Evolutionary conservation across 2,797 vertebrate genomes (phyloP).

Genomic region (Sebastes diploproa): DNA sequence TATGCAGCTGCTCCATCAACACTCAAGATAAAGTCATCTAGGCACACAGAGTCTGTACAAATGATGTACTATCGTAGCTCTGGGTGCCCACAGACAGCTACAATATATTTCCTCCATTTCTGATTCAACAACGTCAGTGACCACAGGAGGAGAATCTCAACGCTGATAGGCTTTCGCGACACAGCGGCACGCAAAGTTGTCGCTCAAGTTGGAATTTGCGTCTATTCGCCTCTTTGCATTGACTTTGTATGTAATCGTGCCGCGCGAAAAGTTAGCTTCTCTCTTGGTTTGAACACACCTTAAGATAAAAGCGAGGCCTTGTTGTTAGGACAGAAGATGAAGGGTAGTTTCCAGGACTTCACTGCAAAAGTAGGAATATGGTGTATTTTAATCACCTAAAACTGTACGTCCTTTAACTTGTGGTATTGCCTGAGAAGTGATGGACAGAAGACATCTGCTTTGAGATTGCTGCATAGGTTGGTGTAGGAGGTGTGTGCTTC

Average conservation of each 20-base stretch:
- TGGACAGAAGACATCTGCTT: not conserved
- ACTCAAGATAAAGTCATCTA: too few species aligned
- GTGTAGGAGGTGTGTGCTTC: not conserved
- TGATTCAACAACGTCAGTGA: too few species aligned
- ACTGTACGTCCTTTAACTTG: not conserved
- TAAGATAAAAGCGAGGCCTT: not conserved
- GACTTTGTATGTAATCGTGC: not conserved
- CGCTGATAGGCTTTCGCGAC: too few species aligned
- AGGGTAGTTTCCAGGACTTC: not conserved
- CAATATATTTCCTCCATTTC: too few species aligned
- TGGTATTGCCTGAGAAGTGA: not conserved
- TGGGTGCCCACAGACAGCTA: too few species aligned
- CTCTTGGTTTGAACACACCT: not conserved
- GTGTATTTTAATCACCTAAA: not conserved
- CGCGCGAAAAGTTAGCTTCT: not conserved
- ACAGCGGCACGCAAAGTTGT: too few species aligned
- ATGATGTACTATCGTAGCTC: too few species aligned
- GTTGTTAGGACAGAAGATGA: not conserved
- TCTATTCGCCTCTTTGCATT: not conserved
- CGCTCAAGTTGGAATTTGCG: too few species aligned
- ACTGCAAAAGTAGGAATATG: not conserved
- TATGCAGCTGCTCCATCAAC: too few species aligned
- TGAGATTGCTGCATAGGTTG: slow-evolving; percentile 8
- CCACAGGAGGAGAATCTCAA: too few species aligned
- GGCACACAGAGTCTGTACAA: too few species aligned